These are phyloP conservation scores for Mormyrops attenuatus DNA, from an alignment of 2,797 vertebrate species.

Conservation along the genomic window DNA sequence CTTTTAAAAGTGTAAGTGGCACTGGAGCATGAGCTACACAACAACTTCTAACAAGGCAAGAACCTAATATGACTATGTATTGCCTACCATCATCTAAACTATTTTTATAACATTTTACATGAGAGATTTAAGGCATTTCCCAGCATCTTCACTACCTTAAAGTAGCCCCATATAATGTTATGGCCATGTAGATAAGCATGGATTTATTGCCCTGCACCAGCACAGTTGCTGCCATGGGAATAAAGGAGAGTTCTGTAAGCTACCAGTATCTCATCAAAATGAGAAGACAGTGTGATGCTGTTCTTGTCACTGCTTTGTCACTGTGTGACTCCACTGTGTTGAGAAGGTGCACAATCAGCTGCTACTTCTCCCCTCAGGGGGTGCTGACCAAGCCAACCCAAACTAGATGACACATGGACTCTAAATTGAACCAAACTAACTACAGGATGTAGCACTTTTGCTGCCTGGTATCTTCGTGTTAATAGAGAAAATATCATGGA, in stretches of 20 bases:
- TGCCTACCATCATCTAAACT: neutral
- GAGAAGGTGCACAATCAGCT: neutral
- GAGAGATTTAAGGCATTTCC: neutral
- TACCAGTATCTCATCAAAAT: neutral
- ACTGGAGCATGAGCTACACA: neutral
- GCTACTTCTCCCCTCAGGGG: neutral
- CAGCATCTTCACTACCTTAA: neutral
- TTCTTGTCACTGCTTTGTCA: neutral
- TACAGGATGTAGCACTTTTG: neutral
- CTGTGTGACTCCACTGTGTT: neutral
- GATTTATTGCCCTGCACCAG: neutral
- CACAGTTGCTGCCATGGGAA: neutral
- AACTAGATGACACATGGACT: neutral
- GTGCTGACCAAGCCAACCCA: neutral
- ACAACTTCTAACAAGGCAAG: neutral
- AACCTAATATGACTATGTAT: neutral
- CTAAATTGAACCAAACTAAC: neutral
- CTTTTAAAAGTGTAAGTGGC: neutral
- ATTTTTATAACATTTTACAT: neutral
- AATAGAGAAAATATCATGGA: neutral
- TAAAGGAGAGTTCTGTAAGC: neutral
- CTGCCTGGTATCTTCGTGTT: neutral
- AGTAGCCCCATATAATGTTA: neutral
- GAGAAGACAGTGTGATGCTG: neutral
- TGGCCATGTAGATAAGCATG: neutral